Evolutionary conservation across 2,797 vertebrate genomes (phyloP).

Genomic region (Oreochromis grahami): DNA sequence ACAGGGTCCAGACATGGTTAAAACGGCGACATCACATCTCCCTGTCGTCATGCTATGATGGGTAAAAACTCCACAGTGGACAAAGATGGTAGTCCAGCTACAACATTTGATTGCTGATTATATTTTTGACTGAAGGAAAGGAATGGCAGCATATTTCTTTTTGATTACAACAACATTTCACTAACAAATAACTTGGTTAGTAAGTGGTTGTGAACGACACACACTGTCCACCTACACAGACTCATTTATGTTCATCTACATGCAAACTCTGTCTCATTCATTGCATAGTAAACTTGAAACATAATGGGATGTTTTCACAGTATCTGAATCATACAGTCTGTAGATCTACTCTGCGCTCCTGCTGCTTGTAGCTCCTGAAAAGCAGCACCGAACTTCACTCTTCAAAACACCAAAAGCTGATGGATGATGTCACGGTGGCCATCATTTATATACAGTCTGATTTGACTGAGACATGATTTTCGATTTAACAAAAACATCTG

Average conservation of each 20-base stretch:
- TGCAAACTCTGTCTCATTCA: neutral
- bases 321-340: neutral
- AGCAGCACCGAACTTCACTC: accelerated
- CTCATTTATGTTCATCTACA: neutral
- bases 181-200: accelerated
- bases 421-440: neutral
- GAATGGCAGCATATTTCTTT: neutral
- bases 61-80: neutral
- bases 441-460: neutral
- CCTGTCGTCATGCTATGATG: neutral
- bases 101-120: neutral
- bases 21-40: neutral
- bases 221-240: neutral
- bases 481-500: neutral
- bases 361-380: neutral
- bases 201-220: neutral
- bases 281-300: neutral
- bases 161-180: neutral
- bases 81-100: neutral
- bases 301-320: neutral
- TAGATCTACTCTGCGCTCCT: neutral
- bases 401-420: neutral
- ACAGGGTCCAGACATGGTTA: neutral
- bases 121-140: neutral
- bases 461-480: neutral